phyloP scores from a whole-genome alignment of 2,888 invertebrate genomes.

The Diplolepis rosae region DNA sequence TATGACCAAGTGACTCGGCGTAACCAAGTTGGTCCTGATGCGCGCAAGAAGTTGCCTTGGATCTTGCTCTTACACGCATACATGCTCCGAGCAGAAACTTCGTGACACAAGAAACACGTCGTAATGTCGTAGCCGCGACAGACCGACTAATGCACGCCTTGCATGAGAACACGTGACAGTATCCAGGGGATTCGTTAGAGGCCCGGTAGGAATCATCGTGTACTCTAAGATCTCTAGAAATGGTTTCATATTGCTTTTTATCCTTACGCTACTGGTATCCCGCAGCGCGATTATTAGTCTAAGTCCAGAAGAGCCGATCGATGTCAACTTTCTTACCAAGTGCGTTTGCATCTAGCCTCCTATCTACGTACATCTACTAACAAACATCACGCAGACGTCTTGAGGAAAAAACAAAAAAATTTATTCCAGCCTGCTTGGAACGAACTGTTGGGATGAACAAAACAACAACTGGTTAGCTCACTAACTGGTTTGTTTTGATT shows the following conservation, averaged over 20 bases:
- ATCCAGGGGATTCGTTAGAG: conserved; percentile 27
- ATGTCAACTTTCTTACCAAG: conserved; percentile 21
- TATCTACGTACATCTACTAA: neutral
- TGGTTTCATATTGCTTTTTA: conserved; percentile 30
- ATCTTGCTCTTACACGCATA: neutral
- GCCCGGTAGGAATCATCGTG: conserved; percentile 13
- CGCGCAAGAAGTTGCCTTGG: conserved; percentile 39
- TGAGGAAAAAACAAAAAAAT: neutral
- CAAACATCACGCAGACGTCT: neutral
- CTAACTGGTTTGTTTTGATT: conserved; percentile 29
- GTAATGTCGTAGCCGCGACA: conserved; percentile 44
- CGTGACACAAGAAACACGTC: conserved; percentile 39
- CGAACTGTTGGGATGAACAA: neutral
- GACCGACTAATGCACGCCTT: conserved; percentile 41
- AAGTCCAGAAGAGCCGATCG: conserved; percentile 10
- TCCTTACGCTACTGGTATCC: neutral
- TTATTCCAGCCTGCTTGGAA: conserved; percentile 2
- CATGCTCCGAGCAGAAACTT: neutral
- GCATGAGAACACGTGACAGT: conserved; percentile 40
- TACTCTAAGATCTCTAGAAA: conserved; percentile 29
- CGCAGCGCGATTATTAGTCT: conserved; percentile 30
- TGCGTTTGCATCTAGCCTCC: conserved; percentile 21
- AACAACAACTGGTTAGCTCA: conserved; percentile 1
- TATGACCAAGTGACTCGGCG: conserved; percentile 39
- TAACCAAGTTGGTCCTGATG: conserved; percentile 42